These are phyloP conservation scores for Nothoprocta pentlandii DNA, from an alignment of 2,113 vertebrate species.

Conservation along the genomic window DNA sequence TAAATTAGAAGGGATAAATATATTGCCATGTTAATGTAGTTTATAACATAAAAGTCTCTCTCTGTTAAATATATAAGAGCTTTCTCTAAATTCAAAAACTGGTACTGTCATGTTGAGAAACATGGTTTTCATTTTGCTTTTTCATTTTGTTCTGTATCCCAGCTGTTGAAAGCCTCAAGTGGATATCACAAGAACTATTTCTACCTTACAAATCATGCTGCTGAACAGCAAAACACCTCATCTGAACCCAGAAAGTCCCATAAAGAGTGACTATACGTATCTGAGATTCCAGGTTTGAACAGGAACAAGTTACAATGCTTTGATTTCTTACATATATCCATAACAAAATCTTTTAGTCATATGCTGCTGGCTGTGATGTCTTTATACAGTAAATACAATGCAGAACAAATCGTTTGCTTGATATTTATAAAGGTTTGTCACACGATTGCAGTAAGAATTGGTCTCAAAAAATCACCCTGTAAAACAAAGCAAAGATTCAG, in stretches of 20 bases:
- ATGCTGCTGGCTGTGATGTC: neutral
- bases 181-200: neutral
- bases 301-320: neutral
- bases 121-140: neutral
- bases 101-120: neutral
- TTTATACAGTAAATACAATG: neutral
- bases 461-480: constrained; percentile 88
- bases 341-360: neutral
- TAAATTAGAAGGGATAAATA: neutral
- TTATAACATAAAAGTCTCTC: neutral
- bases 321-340: neutral
- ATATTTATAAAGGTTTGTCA: constrained; percentile 91
- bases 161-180: neutral
- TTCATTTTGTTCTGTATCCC: neutral
- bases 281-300: neutral
- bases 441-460: constrained; percentile 86
- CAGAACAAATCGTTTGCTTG: neutral
- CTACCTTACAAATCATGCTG: neutral
- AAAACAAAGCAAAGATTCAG: constrained; percentile 16
- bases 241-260: neutral
- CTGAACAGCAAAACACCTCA: neutral
- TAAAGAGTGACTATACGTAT: neutral
- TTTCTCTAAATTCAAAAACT: neutral
- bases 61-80: neutral
- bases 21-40: neutral